Evolutionary conservation across 2,888 invertebrate genomes (phyloP), one percentile per base, ranked within the genome.

Genomic region (Dynastes tityus): DNA sequence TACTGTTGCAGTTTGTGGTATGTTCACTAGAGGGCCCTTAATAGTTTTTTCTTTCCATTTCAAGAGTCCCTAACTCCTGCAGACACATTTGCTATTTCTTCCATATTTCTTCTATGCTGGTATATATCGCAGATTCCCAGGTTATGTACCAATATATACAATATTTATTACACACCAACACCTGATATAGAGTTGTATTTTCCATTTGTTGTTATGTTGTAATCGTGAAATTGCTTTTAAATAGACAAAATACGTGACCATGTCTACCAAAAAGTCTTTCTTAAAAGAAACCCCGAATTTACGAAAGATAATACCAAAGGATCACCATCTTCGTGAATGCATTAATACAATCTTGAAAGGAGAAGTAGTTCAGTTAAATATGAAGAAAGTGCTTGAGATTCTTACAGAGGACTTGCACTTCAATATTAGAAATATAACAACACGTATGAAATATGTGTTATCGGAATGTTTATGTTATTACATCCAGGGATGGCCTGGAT

Each of bases 391-490:
- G 8, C 61, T 58, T 5, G 76, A 77, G 70, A 81, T 80, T 13
- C 68, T 81, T 2, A n/a, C 13, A 2, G 27, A 74, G 22, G 81
- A 82, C 32, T 61, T 82, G 8, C 49, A 76, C 0, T 68, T 82
- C 5, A 71, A 81, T 37, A 64, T 71, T 2, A 64, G 67, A 70
- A 76, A 74, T 40, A 27, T 81, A 2, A 37, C 80, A 3, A 22
- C 51, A 29, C 63, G 76, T 91, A 89, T 70, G 93, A 91, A 87
- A 95, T 94, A 88, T 96, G 96, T 13, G 94, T 88, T 82, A 29
- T 76, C 73, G 8, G 82, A 83, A 77, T 80, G 81, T 8, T 79
- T 83, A 58, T 77, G 80, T 2, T 81, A 82, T 77, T 83, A 81
- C 49, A 83, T 83, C 79, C 80, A 78, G 73, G 71, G 75, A n/a